Evolutionary conservation across 1,140 invertebrate species (phyloP), one percentile per base, ranked within the genome.

Genomic region (Penaeus vannamei): DNA sequence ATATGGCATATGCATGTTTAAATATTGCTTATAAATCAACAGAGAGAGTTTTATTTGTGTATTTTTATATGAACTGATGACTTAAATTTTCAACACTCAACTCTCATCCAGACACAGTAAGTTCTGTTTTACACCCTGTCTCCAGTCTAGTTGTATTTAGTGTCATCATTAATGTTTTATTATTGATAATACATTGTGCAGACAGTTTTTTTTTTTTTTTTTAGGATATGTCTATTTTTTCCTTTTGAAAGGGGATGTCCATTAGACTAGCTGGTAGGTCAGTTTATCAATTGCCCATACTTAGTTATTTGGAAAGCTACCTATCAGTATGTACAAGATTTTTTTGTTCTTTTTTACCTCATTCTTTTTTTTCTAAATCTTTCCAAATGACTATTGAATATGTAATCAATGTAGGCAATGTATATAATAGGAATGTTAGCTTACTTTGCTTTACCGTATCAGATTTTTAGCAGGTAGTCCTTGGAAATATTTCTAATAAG

Each of bases 171-270:
- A 42, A 61, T 85, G 83, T 79, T 32, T 85, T 85, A 69, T 53
- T 85, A 36, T 36, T 79, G 42, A 46, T 42, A 85, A 53, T 72
- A 66, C 32, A 84, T 85, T 72, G 66, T 22, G 64, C 17, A 66
- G 36, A 69, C 2, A 46, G 20, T 46, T 46, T 8, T 64, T 23
- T 20, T 29, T 7, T 20, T 66, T 8, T 84, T 84, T 84, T 84
- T 36, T 62, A 85, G 64, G 64, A 32, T 53, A 53, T 14, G 53
- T 53, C 53, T 10, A 14, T 53, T 8, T 53, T 53, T 85, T 64
- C 36, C 72, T 85, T 72, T 85, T 85, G 3, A n/a, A 69, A 85
- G 83, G 83, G 83, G 83, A 85, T 85, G 83, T 85, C 83, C 83
- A 85, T 66, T 85, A 85, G 83, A 85, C 64, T 85, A 85, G 83